phyloP scores from a whole-genome alignment of 2,113 vertebrate genomes.

The Anguilla rostrata region DNA sequence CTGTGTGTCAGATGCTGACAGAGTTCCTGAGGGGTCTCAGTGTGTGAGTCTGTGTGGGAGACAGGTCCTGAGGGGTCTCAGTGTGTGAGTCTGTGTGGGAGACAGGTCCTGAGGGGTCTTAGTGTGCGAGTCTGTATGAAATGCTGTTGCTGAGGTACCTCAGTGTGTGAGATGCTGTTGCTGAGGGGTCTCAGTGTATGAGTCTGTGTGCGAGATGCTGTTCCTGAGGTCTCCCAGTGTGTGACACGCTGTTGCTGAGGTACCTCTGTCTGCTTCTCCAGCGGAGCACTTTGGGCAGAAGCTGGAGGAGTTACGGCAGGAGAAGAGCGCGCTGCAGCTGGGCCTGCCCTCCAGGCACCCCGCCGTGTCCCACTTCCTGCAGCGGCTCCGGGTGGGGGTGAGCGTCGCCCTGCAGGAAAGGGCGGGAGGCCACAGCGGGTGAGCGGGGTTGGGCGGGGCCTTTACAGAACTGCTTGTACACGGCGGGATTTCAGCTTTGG shows the following conservation, averaged over 20 bases:
- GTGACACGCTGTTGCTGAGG: constrained; percentile 9
- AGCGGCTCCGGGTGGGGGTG: constrained; percentile 66
- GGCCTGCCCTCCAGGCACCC: constrained; percentile 83
- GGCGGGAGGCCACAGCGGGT: constrained; percentile 50
- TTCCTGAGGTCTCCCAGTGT: not conserved
- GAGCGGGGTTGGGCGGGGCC: constrained; percentile 4
- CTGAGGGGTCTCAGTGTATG: not conserved
- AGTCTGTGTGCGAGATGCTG: no score
- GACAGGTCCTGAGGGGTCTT: no score
- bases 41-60: no score
- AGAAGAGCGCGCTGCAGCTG: constrained; percentile 68
- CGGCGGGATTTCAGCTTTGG: no score
- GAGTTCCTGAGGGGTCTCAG: no score
- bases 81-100: not conserved
- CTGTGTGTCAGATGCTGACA: no score
- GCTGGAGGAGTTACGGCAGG: constrained; percentile 78
- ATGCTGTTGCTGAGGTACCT: not conserved
- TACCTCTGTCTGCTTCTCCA: constrained; percentile 43
- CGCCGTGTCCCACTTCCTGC: constrained; percentile 70
- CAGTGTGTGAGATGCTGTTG: no score
- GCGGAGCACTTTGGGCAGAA: constrained; percentile 78
- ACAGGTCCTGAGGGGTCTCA: no score
- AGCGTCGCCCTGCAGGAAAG: constrained; percentile 62
- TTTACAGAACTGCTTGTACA: no score
- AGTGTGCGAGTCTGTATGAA: no score